phyloP scores from a whole-genome alignment of 2,888 invertebrate species.

The Latrodectus elegans region DNA sequence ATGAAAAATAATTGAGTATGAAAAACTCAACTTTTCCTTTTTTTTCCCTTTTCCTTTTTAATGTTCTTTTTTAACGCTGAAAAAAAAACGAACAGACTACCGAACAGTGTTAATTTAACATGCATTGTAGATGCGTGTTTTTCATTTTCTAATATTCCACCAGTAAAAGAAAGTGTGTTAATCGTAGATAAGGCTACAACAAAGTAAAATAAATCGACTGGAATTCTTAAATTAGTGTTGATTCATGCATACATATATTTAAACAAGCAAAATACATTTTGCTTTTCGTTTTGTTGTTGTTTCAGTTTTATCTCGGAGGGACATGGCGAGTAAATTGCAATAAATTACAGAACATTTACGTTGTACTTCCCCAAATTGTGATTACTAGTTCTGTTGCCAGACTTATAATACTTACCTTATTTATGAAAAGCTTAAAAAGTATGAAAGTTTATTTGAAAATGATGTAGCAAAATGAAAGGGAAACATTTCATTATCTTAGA shows the following conservation, averaged over 20 bases:
- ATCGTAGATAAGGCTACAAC: slow-evolving; percentile 35
- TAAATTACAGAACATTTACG: slow-evolving; percentile 18
- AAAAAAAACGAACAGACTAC: background rate
- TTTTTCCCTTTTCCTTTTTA: too few species aligned
- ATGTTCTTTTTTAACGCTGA: too few species aligned
- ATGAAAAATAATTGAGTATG: slow-evolving; percentile 17
- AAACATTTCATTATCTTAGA: background rate
- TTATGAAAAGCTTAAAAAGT: slow-evolving; percentile 1
- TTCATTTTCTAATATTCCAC: background rate
- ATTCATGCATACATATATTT: slow-evolving; percentile 29
- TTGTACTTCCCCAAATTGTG: background rate
- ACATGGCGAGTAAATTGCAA: slow-evolving; percentile 7
- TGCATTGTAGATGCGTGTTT: background rate
- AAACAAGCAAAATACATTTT: slow-evolving; percentile 6
- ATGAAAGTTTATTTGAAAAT: slow-evolving; percentile 13
- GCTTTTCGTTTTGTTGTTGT: background rate
- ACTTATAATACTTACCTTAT: background rate
- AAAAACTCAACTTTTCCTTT: too few species aligned
- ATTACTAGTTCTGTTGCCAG: background rate
- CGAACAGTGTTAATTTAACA: slow-evolving; percentile 11
- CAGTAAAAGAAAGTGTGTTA: slow-evolving; percentile 14
- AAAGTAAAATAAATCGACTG: slow-evolving; percentile 22
- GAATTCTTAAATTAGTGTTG: slow-evolving; percentile 38
- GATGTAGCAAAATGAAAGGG: slow-evolving; percentile 15
- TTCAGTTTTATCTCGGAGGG: background rate